Evolutionary conservation across 2,797 vertebrate species (phyloP), one percentile per base, ranked within the genome.

Genomic region (Zalophus californianus): DNA sequence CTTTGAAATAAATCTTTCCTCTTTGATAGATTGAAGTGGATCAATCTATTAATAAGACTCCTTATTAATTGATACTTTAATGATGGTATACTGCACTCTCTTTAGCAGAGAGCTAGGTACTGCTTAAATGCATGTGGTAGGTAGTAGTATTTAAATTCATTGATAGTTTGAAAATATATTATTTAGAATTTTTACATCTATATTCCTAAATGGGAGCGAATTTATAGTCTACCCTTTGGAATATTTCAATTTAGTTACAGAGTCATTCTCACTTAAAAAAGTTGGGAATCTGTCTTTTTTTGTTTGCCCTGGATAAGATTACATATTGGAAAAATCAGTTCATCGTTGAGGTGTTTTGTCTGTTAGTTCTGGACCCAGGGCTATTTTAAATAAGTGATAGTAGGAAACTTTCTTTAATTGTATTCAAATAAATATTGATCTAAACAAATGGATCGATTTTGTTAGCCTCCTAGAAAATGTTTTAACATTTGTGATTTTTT

Each of bases 341-440:
- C 93, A 92, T 92, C 54, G 64, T 92, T 91, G 70, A 78, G 92
- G 88, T 62, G 54, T 83, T 32, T 54, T 93, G 21, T 73, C 32
- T 97, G 16, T 88, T 82, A 92, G 80, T 88, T 58, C 7, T 29
- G 21, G 44, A 86, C n/a, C 32, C 9, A 64, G 32, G 29, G 23
- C 58, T 72, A 38, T 96, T 92, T 97, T 89, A 77, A 86, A 5
- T 83, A 95, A 96, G 32, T 56, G 50, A 91, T 83, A 60, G 32
- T 58, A 68, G 66, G 50, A 86, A 64, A 73, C 16, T 27, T 60
- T 32, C 56, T 50, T 54, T 64, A 41, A 50, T 95, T 95, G 58
- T 95, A 38, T 85, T 91, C 27, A 85, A 72, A 82, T 77, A 95
- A 72, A 82, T 93, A 95, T 83, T 96, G 92, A 97, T 93, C 66